phyloP scores from a whole-genome alignment of 2,888 invertebrate species.

The Eretmocerus hayati region DNA sequence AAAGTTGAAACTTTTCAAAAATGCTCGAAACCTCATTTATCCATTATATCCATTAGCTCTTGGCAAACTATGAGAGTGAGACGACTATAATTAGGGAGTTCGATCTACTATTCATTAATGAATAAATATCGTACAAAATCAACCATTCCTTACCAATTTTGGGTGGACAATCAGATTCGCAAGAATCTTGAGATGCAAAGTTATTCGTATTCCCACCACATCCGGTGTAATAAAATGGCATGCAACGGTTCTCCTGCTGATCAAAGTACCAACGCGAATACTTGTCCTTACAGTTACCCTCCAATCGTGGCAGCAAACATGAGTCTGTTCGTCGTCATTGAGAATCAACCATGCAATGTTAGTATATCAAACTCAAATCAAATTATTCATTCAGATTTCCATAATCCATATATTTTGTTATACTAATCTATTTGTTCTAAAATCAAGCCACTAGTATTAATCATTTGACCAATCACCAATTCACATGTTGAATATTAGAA shows the following conservation, averaged over 20 bases:
- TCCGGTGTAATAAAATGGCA: slow-evolving; percentile 89
- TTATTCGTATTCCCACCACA: slow-evolving; percentile 86
- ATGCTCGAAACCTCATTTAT: too few relatives aligned
- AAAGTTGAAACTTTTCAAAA: too few relatives aligned
- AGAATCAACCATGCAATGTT: slow-evolving; percentile 39
- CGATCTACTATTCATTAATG: too few relatives aligned
- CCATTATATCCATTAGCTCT: too few relatives aligned
- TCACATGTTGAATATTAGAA: too few relatives aligned
- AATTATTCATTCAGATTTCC: background rate
- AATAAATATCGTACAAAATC: slow-evolving; percentile 1
- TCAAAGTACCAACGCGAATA: slow-evolving; percentile 83
- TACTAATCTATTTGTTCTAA: too few relatives aligned
- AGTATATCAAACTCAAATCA: slow-evolving; percentile 14
- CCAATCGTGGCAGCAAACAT: slow-evolving; percentile 66
- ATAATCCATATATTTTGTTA: background rate
- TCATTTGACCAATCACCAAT: too few relatives aligned
- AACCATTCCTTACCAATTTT: slow-evolving; percentile 61
- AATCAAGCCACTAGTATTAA: too few relatives aligned
- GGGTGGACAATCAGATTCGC: slow-evolving; percentile 71
- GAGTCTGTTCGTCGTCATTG: slow-evolving; percentile 55
- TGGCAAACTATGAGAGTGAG: too few relatives aligned
- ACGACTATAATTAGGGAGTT: too few relatives aligned
- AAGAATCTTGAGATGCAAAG: slow-evolving; percentile 67
- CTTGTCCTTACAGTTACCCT: slow-evolving; percentile 71
- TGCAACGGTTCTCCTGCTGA: slow-evolving; percentile 72